Base-by-base conservation (phyloP, 2,888 invertebrate species). In the Tethea ocularis region DNA sequence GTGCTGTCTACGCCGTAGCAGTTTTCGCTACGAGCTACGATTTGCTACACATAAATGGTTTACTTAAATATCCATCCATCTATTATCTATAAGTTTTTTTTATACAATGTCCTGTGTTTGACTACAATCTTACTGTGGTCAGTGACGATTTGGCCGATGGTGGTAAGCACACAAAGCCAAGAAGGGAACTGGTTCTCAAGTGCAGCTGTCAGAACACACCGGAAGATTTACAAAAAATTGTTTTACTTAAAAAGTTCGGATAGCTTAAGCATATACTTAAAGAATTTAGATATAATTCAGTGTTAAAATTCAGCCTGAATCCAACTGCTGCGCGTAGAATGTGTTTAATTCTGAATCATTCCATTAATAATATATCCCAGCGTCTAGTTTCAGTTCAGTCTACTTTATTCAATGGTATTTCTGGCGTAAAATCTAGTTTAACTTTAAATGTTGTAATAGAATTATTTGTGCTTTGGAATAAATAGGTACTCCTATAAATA, bases 381-480 rank as follows among this genome's bases (percentile, higher is more conserved):
- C 20, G 46, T 46, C 46, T 20, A 46, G 46, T 46, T 46, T 8
- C 20, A 46, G 46, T 46, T 46, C 46, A 46, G 46, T 46, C n/a
- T 5, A 20, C 17, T 46, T 46, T 46, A 46, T 17, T 41, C n/a
- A 2, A 46, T 10, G 20, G 20, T 46, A 46, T 46, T 20, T 46
- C 46, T 46, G 20, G 10, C 7, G 8, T 20, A 46, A 8, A 46
- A 46, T 20, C 46, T n/a, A 46, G 46, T 46, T 46, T 46, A 20
- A 20, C 5, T 46, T 33, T 33, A 33, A 33, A 33, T 33, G 13
- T 33, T 6, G 29, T 8, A 29, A 41, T 5, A 10, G 8, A 8
- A 20, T 46, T 46, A 20, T 46, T 46, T 20, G 41, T 41, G n/a
- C 41, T n/a, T 2, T 17, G 7, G 7, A 17, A 41, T 41, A 41